These are phyloP conservation scores for Hydra vulgaris DNA, from an alignment of 30 jellyfish, hydroid and myxozoan species.

Conservation along the genomic window DNA sequence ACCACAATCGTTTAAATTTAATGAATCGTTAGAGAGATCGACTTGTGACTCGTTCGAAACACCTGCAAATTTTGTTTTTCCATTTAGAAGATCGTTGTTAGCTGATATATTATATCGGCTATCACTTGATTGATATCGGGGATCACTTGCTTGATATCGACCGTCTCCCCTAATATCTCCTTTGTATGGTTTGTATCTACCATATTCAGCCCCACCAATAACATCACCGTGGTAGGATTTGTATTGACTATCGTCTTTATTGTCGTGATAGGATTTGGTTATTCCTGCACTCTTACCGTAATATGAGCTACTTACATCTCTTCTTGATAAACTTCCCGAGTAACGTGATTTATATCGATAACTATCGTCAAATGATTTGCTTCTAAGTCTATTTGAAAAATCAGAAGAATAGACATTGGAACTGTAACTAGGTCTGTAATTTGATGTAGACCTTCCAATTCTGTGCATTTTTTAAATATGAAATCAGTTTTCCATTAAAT, in stretches of 20 bases:
- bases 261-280: background rate
- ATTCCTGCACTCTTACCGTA: background rate
- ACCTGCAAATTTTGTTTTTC: background rate
- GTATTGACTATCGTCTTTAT: background rate
- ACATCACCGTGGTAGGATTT: background rate
- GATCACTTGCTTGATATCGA: too few species aligned
- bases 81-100: background rate
- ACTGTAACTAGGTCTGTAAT: background rate
- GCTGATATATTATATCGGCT: background rate
- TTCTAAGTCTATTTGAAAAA: background rate
- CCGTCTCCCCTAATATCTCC: background rate
- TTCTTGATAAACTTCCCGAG: background rate
- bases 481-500: background rate
- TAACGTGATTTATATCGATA: background rate
- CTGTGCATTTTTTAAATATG: background rate
- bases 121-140: too few species aligned
- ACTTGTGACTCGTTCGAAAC: background rate
- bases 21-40: background rate
- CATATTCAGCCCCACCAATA: background rate
- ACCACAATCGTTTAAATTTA: constrained; percentile 5
- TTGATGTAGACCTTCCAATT: background rate
- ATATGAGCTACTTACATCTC: background rate
- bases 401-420: background rate
- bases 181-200: background rate
- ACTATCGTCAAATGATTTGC: constrained; percentile 2